Conservation (phyloP, 2,113 vertebrate genomes). For the Platichthys stellatus region DNA sequence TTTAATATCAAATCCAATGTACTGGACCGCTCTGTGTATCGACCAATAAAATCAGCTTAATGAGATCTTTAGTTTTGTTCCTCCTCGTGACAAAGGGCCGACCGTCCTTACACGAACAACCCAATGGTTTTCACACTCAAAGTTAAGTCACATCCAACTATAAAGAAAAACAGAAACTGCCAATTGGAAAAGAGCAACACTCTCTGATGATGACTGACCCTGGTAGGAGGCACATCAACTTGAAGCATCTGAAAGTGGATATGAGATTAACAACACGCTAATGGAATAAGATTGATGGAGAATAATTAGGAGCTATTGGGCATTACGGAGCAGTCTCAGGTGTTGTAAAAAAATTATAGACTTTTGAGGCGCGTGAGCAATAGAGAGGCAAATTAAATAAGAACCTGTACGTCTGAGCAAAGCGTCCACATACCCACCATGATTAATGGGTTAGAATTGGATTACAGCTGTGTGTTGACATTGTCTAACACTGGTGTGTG, state of each 20-base stretch:
- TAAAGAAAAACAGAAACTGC: slow-evolving; percentile 26
- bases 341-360: slow-evolving; percentile 34
- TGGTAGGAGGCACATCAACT: slow-evolving; percentile 28
- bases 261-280: slow-evolving; percentile 51
- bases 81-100: background rate
- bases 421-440: slow-evolving; percentile 19
- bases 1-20: slow-evolving; percentile 2
- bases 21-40: background rate
- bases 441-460: slow-evolving; percentile 59
- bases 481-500: background rate
- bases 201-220: slow-evolving; percentile 55
- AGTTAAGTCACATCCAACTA: slow-evolving; percentile 3
- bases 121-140: background rate
- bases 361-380: slow-evolving; percentile 55
- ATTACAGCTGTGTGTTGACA: slow-evolving; percentile 42
- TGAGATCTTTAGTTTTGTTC: background rate
- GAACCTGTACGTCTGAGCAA: slow-evolving; percentile 42
- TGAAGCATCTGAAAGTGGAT: slow-evolving; percentile 39
- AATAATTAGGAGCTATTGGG: slow-evolving; percentile 65
- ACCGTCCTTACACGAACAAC: slow-evolving; percentile 4
- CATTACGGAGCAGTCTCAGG: slow-evolving; percentile 55
- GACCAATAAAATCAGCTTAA: background rate
- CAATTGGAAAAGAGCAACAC: slow-evolving; percentile 33
- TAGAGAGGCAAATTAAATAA: slow-evolving; percentile 53
- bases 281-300: slow-evolving; percentile 54